Evolutionary conservation across 2,797 vertebrate genomes (phyloP), one percentile per base, ranked within the genome.

Genomic region (Meriones psammophilus): DNA sequence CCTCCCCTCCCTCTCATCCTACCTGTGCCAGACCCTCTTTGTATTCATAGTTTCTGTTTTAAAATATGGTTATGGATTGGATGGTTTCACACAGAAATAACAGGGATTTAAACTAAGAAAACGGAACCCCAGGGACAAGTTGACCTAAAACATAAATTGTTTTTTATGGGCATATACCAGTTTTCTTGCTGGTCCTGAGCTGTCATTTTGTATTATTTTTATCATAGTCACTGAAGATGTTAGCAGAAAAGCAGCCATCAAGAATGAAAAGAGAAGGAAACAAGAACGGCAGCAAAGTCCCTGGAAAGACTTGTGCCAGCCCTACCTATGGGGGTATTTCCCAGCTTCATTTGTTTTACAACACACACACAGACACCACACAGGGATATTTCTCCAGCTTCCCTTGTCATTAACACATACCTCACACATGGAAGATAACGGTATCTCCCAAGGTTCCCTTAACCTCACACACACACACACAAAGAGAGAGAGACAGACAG

Each of bases 201-300:
- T 98, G 95, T 97, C 92, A 77, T 36, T 92, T 89, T 95, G 93
- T 83, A 92, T 98, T 97, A 96, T 96, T 97, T 98, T 97, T 85
- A 81, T 56, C 22, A 39, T n/a, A 76, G 42, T 94, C 91, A 58
- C 77, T 33, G 87, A 91, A 84, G 30, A 87, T 36, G 5, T 96
- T 86, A 90, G 64, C 66, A 39, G 78, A 80, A 88, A 92, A 94
- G 94, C 94, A 87, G 76, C 81, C 46, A 91, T 42, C 20, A 74
- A 36, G 60, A 95, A 81, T 58, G 85, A 89, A 90, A 64, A 68
- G 95, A 26, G 87, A 73, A 50, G 74, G 96, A 80, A 73, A 73
- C 0, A 33, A 92, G 93, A 54, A 18, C 30, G 68, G 77, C 73
- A 26, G 62, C 74, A 24, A 2, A 46, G 81, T 64, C 54, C 26